These are phyloP conservation scores for Lasioglossum oenotherae DNA, from an alignment of 2,888 invertebrate genomes.

Conservation along the genomic window DNA sequence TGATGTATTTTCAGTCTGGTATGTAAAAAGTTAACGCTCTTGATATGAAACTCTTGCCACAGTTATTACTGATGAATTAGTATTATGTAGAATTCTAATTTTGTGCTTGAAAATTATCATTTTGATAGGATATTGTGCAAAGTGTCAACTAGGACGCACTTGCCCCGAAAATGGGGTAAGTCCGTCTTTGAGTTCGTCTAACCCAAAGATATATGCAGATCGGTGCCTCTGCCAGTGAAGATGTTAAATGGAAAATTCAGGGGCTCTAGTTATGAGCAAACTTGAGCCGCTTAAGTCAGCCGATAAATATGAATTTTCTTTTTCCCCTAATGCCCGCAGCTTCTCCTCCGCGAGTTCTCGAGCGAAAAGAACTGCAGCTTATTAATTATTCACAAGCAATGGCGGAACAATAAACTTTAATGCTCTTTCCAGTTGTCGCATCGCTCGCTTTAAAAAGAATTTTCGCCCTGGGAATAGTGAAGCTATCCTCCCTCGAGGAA, in stretches of 20 bases:
- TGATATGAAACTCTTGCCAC: too few species aligned
- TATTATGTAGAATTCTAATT: too few species aligned
- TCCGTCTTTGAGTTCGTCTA: not conserved
- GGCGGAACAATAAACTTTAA: conserved; percentile 28
- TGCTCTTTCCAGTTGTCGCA: conserved; percentile 16
- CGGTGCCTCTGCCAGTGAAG: not conserved
- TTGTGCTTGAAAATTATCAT: too few species aligned
- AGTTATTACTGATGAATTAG: too few species aligned
- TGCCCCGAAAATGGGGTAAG: too few species aligned
- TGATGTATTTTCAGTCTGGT: too few species aligned
- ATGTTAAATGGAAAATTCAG: not conserved
- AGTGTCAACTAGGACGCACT: too few species aligned
- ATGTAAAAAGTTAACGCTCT: too few species aligned
- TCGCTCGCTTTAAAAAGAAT: conserved; percentile 1
- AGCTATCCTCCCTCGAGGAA: not conserved
- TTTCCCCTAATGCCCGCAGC: not conserved
- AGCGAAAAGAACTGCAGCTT: conserved; percentile 12
- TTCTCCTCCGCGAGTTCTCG: not conserved
- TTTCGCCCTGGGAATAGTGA: not conserved
- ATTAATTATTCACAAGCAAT: conserved; percentile 16
- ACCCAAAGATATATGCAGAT: not conserved
- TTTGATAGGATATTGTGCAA: too few species aligned
- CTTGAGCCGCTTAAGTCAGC: not conserved
- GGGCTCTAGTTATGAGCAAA: not conserved
- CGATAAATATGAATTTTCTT: conserved; percentile 27